Base-by-base conservation (phyloP, 2,888 invertebrate species). In the Invenusta paracnida region DNA sequence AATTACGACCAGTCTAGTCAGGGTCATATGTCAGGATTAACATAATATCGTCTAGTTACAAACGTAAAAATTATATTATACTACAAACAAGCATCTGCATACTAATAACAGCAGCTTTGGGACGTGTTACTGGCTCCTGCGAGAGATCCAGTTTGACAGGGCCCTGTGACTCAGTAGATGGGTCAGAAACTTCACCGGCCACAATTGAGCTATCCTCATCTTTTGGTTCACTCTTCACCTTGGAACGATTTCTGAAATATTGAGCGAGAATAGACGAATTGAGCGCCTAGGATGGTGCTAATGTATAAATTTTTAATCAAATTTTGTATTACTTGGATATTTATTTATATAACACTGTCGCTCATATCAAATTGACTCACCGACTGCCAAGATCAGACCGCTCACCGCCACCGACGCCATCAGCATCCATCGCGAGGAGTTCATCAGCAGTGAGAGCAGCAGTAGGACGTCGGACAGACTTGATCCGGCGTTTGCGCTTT, bases 371-470 rank as follows among this genome's bases (percentile, higher is more conserved):
- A 48, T 11, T 5, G 25, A 23, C 73, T 5, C 2, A 73, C 31
- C 82, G 2, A 23, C 82, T 82, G 82, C 82, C 82, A 2, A 30
- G 29, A 82, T 82, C 31, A 29, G 82, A 29, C n/a, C 29, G 13
- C n/a, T n/a, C n/a, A n/a, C n/a, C n/a, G n/a, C n/a, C n/a, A 23
- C 79, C 23, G 48, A 17, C 11, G 2, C 23, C 73, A 23, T 13
- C 73, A 2, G 82, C 86, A 25, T 83, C 85, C 73, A 88, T 67
- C 0, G 93, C 92, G 82, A 94, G 90, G 30, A 95, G 91, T 89
- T 95, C 95, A 88, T 95, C 95, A 0, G 94, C 95, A 88, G 94
- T 95, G 0, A 95, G 90, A 87, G 93, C 93, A n/a, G n/a, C n/a
- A n/a, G n/a, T n/a, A n/a, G n/a, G n/a, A 73, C 91, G 93, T 0